A percentile compares a stretch with the other conserved stretches of the same genome.
These are phyloP conservation scores for Anniella stebbinsi DNA, from an alignment of 2,797 vertebrate species.

Conservation along the genomic window DNA sequence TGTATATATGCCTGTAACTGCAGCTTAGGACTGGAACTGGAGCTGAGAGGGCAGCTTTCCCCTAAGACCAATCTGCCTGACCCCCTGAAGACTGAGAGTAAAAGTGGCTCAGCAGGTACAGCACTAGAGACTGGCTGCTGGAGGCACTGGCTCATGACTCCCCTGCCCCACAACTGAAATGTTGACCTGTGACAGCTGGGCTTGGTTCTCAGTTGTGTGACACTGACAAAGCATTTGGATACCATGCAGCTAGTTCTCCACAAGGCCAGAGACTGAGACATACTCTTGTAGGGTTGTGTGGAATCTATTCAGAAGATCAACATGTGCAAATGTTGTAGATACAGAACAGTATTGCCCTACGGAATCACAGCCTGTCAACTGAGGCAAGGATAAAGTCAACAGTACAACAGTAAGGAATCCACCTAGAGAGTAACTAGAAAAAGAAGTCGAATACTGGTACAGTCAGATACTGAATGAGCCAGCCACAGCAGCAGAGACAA, in stretches of 20 bases:
- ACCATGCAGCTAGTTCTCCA: background rate
- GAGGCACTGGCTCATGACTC: background rate
- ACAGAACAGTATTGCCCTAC: background rate
- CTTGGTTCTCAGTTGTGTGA: background rate
- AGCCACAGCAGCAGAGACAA: background rate
- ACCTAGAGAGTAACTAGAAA: background rate
- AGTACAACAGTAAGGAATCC: background rate
- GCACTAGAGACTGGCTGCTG: background rate
- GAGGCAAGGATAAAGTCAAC: background rate
- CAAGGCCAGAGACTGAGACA: background rate
- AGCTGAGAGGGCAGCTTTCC: background rate
- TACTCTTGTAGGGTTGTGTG: background rate
- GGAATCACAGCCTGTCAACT: background rate
- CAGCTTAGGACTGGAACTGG: background rate
- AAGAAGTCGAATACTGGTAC: background rate
- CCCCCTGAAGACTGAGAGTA: background rate
- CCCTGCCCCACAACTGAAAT: background rate
- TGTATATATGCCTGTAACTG: no score
- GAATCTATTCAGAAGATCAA: background rate
- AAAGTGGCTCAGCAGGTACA: background rate
- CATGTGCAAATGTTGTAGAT: background rate
- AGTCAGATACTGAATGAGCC: background rate
- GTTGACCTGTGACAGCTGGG: background rate
- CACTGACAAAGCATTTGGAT: background rate
- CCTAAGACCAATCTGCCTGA: background rate